These are phyloP conservation scores for Periophthalmus magnuspinnatus DNA, from an alignment of 2,797 vertebrate species.

Conservation along the genomic window DNA sequence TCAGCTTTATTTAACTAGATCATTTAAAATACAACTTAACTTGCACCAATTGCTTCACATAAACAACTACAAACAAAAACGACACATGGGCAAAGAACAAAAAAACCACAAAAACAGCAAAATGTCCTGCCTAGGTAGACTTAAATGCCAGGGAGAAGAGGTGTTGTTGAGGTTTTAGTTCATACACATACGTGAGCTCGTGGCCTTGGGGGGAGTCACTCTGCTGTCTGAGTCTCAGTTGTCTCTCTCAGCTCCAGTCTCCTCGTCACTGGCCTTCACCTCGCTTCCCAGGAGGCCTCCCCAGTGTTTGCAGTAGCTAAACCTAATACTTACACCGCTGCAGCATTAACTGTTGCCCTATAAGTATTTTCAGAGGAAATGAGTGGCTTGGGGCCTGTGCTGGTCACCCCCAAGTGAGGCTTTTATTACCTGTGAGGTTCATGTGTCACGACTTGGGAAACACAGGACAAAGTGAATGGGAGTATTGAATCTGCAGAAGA, in stretches of 20 bases:
- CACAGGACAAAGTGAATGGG: conserved; percentile 23
- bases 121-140: too few relatives aligned
- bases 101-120: too few relatives aligned
- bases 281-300: conserved; percentile 51
- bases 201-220: neutral
- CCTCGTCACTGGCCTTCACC: conserved; percentile 54
- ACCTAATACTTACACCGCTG: conserved; percentile 50
- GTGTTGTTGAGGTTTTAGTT: too few relatives aligned
- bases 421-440: conserved; percentile 56
- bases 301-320: conserved; percentile 62
- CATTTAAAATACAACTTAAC: too few relatives aligned
- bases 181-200: too few relatives aligned
- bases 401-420: conserved; percentile 38
- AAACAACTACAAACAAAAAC: too few relatives aligned
- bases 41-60: too few relatives aligned
- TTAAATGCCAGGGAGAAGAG: too few relatives aligned
- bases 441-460: conserved; percentile 57
- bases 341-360: conserved; percentile 44
- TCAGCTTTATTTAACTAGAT: too few relatives aligned
- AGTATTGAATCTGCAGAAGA: conserved; percentile 27
- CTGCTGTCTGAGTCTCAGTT: conserved; percentile 14
- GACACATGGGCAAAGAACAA: too few relatives aligned
- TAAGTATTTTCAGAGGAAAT: conserved; percentile 71
- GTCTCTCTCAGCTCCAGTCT: conserved; percentile 30
- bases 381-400: conserved; percentile 41